Conservation (phyloP, 2,888 invertebrate genomes). For the Agapostemon virescens region DNA sequence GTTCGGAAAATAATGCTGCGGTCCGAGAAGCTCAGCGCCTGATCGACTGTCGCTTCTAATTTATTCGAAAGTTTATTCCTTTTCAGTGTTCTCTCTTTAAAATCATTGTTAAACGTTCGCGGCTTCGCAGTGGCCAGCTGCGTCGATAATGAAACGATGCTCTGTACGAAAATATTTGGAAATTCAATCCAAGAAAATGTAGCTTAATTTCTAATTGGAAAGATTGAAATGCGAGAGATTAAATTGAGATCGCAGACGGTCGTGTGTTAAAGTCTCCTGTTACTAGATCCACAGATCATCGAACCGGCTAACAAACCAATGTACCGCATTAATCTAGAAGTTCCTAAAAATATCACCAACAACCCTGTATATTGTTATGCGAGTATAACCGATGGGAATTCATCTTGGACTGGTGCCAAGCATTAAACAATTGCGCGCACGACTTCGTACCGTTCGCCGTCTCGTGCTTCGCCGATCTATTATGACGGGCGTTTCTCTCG, state of each 20-base stretch:
- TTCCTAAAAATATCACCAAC: slow-evolving; percentile 14
- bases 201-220: background rate
- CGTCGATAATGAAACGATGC: background rate
- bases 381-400: slow-evolving; percentile 36
- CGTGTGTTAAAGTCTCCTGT: background rate
- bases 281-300: slow-evolving; percentile 10
- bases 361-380: slow-evolving; percentile 17
- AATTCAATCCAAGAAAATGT: too few relatives aligned
- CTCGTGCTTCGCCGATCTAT: slow-evolving; percentile 1
- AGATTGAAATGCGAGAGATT: background rate
- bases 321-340: slow-evolving; percentile 17
- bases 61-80: background rate
- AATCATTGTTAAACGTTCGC: background rate
- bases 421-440: slow-evolving; percentile 29
- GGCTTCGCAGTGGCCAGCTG: background rate
- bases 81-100: background rate
- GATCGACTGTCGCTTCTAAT: background rate
- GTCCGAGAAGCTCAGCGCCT: background rate
- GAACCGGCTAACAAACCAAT: background rate
- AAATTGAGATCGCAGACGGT: background rate
- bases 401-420: slow-evolving; percentile 36
- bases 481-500: background rate
- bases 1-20: background rate
- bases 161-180: background rate
- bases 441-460: slow-evolving; percentile 14